A percentile compares a stretch with the other conserved stretches of the same genome.
These are phyloP conservation scores for Struthio camelus DNA, from an alignment of 2,113 vertebrate species.

Conservation along the genomic window DNA sequence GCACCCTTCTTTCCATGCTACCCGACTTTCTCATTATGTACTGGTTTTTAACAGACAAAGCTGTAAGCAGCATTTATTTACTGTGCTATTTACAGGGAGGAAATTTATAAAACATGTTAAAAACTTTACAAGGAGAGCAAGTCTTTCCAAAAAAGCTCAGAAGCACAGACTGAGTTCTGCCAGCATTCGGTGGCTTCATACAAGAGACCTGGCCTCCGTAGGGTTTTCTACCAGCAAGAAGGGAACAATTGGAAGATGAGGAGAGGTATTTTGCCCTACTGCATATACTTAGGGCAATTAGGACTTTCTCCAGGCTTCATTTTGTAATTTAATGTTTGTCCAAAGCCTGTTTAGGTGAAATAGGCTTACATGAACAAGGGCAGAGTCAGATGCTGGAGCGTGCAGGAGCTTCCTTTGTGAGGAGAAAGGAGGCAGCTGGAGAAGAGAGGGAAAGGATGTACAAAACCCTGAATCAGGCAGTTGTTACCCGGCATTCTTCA, in stretches of 20 bases:
- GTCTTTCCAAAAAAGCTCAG: neutral
- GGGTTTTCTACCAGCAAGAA: neutral
- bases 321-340: neutral
- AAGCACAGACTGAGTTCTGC: neutral
- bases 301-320: neutral
- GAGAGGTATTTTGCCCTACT: neutral
- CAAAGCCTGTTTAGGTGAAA: neutral
- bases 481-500: slow-evolving; percentile 50
- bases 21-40: accelerated
- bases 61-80: neutral
- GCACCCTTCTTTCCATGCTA: neutral
- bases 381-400: neutral
- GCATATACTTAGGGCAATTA: neutral
- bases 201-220: neutral
- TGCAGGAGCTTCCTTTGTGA: neutral
- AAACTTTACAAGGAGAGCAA: slow-evolving; percentile 45
- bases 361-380: neutral
- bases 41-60: neutral
- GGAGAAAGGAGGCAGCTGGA: slow-evolving; percentile 19
- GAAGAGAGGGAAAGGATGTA: slow-evolving; percentile 2
- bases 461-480: neutral
- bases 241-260: neutral
- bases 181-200: neutral
- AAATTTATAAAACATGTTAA: slow-evolving; percentile 28
- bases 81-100: neutral